These are phyloP conservation scores for Athene noctua DNA, from an alignment of 2,113 vertebrate genomes.

Conservation along the genomic window DNA sequence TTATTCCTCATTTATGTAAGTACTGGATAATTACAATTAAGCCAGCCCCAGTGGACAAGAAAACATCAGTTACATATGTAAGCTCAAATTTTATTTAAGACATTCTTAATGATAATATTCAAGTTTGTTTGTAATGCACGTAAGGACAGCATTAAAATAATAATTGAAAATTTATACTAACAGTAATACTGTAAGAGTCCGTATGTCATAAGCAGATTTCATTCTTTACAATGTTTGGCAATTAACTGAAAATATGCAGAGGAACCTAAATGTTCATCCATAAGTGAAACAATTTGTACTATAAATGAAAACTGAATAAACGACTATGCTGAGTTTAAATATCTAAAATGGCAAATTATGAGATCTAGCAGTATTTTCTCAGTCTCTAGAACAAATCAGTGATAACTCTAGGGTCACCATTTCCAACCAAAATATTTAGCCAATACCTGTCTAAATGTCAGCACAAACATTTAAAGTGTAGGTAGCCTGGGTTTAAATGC, in stretches of 20 bases:
- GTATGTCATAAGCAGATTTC: neutral
- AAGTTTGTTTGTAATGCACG: neutral
- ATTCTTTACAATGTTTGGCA: neutral
- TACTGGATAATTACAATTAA: neutral
- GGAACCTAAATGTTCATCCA: neutral
- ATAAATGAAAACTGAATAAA: neutral
- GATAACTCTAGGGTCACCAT: neutral
- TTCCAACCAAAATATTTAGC: neutral
- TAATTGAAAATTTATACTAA: neutral
- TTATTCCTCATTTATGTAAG: neutral
- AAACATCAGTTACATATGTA: neutral
- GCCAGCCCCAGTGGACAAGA: neutral
- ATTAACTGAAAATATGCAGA: neutral
- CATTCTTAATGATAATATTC: neutral
- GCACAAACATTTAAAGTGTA: neutral
- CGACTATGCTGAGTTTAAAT: neutral
- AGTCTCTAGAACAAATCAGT: neutral
- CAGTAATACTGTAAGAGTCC: neutral
- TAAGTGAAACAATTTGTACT: neutral
- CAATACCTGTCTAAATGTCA: neutral
- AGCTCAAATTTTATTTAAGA: neutral
- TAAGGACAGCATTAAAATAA: neutral
- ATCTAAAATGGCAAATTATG: neutral
- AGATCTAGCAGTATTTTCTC: neutral
- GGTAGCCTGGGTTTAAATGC: neutral